Evolutionary conservation across 2,113 vertebrate genomes (phyloP).

Genomic region (Lepisosteus oculatus): DNA sequence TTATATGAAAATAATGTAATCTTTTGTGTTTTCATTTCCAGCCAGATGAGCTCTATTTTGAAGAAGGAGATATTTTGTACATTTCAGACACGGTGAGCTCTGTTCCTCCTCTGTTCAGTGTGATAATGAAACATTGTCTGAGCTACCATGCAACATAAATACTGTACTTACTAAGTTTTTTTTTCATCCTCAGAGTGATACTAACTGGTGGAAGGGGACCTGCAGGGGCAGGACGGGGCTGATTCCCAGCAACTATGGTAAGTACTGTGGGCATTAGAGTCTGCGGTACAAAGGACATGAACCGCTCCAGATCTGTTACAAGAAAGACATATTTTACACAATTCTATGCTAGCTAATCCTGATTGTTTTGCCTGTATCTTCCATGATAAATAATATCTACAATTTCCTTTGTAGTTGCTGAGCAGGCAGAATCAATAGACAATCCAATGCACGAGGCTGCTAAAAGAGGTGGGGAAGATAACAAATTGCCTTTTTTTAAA

Average conservation of each 20-base stretch:
- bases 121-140: not conserved
- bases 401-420: slow-evolving; percentile 74
- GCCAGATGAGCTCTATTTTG: slow-evolving; percentile 96
- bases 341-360: no score
- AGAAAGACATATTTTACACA: no score
- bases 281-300: not conserved
- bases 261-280: slow-evolving; percentile 35
- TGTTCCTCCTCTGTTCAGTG: not conserved
- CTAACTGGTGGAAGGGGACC: slow-evolving; percentile 98
- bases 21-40: slow-evolving; percentile 48
- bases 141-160: not conserved
- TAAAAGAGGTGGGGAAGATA: slow-evolving; percentile 77
- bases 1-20: no score
- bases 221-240: slow-evolving; percentile 90
- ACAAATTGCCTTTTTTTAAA: not conserved
- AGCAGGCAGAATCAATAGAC: slow-evolving; percentile 93
- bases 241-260: slow-evolving; percentile 98
- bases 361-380: no score
- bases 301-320: no score
- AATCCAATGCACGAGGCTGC: slow-evolving; percentile 96
- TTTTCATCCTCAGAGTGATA: slow-evolving; percentile 77
- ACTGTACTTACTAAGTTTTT: slow-evolving; percentile 8
- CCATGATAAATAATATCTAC: not conserved
- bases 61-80: slow-evolving; percentile 96
- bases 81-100: slow-evolving; percentile 90